Conservation (phyloP, 2,888 invertebrate genomes). For the Thecocarcelia acutangulata region DNA sequence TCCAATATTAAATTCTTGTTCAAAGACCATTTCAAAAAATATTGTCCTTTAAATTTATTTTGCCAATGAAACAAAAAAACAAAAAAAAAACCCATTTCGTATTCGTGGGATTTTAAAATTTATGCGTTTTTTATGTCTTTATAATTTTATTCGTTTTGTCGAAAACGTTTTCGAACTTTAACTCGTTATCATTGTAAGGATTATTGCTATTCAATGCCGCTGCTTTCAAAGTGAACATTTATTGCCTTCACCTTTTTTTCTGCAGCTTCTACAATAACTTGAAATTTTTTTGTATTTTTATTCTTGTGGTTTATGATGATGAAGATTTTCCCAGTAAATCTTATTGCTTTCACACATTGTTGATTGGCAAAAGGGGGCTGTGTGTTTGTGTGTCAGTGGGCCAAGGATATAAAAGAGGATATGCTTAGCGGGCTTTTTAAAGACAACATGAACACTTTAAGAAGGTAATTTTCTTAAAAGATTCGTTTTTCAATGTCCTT, state of each 20-base stretch:
- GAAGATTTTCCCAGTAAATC: slow-evolving; percentile 22
- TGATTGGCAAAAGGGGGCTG: slow-evolving; percentile 6
- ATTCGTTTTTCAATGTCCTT: too few relatives aligned
- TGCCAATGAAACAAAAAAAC: too few relatives aligned
- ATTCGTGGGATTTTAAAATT: too few relatives aligned
- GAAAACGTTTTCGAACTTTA: not conserved
- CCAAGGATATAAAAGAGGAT: too few relatives aligned
- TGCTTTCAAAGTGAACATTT: too few relatives aligned
- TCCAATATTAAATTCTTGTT: too few relatives aligned
- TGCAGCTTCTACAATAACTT: not conserved
- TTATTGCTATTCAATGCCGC: slow-evolving; percentile 5
- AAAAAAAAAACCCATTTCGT: too few relatives aligned
- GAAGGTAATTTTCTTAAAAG: too few relatives aligned
- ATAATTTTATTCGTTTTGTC: not conserved
- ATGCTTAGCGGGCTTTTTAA: too few relatives aligned
- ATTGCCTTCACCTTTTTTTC: not conserved
- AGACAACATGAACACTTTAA: too few relatives aligned
- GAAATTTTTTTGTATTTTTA: not conserved
- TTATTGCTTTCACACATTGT: slow-evolving; percentile 57
- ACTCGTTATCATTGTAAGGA: not conserved
- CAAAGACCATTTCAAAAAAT: too few relatives aligned
- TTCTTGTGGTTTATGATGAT: not conserved
- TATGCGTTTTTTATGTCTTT: not conserved
- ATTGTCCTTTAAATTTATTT: too few relatives aligned
- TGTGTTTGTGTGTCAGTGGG: not conserved